Evolutionary conservation across 2,888 invertebrate species (phyloP).

Genomic region (Ptychoptera albimana): DNA sequence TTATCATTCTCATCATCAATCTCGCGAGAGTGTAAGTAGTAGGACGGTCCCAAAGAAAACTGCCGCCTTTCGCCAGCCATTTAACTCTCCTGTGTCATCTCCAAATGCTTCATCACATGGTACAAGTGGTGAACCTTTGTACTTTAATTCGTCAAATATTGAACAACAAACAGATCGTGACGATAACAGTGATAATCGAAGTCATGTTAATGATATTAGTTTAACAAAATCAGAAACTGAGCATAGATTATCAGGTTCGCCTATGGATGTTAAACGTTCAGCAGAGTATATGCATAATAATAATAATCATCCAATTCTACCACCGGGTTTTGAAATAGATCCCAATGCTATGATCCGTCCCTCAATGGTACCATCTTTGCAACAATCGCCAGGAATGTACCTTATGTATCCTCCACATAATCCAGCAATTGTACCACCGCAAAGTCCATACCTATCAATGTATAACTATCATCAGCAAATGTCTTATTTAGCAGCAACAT

Average conservation of each 20-base stretch:
- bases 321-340: slow-evolving; percentile 1
- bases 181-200: too few species aligned
- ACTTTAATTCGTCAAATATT: too few species aligned
- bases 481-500: slow-evolving; percentile 28
- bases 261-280: too few species aligned
- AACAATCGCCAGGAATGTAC: slow-evolving; percentile 1
- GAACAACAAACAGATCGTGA: too few species aligned
- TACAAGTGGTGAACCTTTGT: not conserved
- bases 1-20: slow-evolving; percentile 7
- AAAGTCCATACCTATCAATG: slow-evolving; percentile 1
- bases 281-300: not conserved
- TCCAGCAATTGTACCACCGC: slow-evolving; percentile 23
- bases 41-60: slow-evolving; percentile 32
- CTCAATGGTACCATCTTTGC: not conserved
- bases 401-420: slow-evolving; percentile 20
- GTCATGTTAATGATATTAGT: too few species aligned
- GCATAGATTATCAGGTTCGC: too few species aligned
- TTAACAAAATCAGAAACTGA: too few species aligned
- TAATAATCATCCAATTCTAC: not conserved
- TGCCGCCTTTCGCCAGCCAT: slow-evolving; percentile 20
- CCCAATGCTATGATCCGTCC: slow-evolving; percentile 1
- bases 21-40: slow-evolving; percentile 21
- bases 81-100: not conserved
- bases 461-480: slow-evolving; percentile 2
- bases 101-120: not conserved